phyloP scores from a whole-genome alignment of 2,888 invertebrate species.

The Slavum lentiscoides region DNA sequence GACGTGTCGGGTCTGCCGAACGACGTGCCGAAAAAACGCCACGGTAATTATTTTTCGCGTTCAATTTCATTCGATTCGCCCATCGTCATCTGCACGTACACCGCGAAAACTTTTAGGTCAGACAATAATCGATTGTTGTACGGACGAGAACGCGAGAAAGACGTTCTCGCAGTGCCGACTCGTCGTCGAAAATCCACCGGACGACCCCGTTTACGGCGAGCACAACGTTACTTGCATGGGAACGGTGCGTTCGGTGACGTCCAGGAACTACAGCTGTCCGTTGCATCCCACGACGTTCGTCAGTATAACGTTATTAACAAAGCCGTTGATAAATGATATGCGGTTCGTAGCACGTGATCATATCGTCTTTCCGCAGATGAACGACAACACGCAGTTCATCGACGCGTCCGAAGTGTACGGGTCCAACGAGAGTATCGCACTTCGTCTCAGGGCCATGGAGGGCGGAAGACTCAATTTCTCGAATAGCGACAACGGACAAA shows the following conservation, averaged over 20 bases:
- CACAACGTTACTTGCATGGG: constrained; percentile 57
- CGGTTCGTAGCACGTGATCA: no score
- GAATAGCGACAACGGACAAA: background rate
- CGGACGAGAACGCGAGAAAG: background rate
- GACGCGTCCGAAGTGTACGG: constrained; percentile 57
- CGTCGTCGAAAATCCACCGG: constrained; percentile 56
- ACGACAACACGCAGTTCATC: constrained; percentile 56
- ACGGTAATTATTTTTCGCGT: background rate
- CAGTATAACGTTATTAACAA: background rate
- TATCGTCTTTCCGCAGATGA: constrained; percentile 53
- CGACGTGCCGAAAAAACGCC: background rate
- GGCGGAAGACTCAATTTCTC: constrained; percentile 22
- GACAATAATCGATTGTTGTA: constrained; percentile 12
- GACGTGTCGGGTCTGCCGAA: background rate
- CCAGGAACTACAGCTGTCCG: constrained; percentile 36
- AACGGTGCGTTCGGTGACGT: constrained; percentile 65
- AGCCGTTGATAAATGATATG: no score
- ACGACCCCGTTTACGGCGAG: constrained; percentile 57
- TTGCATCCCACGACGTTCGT: constrained; percentile 26
- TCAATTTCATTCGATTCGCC: no score
- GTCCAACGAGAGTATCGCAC: constrained; percentile 54
- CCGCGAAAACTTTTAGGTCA: background rate
- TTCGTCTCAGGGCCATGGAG: background rate
- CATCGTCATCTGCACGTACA: background rate
- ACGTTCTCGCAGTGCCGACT: background rate